Evolutionary conservation across 2,888 invertebrate genomes (phyloP).

Genomic region (Drosophila vallismaia): DNA sequence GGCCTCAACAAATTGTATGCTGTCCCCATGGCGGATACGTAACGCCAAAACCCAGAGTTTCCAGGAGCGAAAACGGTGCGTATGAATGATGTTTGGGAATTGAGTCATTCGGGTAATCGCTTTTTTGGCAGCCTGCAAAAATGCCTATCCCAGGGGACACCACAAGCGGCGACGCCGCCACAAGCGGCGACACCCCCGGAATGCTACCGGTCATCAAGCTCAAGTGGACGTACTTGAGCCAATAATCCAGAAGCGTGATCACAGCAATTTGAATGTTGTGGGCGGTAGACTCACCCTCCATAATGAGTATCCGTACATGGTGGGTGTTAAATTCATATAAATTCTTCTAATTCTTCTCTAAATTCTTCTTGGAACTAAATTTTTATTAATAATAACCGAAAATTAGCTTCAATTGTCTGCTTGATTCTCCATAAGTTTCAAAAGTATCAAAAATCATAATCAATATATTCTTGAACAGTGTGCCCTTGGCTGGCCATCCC

Average conservation of each 20-base stretch:
- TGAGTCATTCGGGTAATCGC: background rate
- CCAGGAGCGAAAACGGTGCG: slow-evolving; percentile 30
- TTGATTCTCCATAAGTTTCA: no score
- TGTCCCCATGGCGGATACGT: slow-evolving; percentile 50
- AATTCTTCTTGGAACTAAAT: background rate
- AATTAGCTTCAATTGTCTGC: background rate
- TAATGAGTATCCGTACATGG: slow-evolving; percentile 43
- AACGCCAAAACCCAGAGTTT: slow-evolving; percentile 1
- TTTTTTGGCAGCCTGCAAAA: slow-evolving; percentile 13
- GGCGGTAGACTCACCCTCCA: slow-evolving; percentile 32
- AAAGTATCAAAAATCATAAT: background rate
- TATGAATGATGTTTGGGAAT: background rate
- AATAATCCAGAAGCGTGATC: slow-evolving; percentile 23
- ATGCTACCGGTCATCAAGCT: background rate
- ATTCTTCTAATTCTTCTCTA: background rate
- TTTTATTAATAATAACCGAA: background rate
- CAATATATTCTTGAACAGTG: slow-evolving; percentile 14
- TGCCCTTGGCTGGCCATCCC: slow-evolving; percentile 42
- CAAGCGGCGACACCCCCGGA: slow-evolving; percentile 22
- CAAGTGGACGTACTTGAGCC: slow-evolving; percentile 34
- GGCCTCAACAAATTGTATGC: slow-evolving; percentile 39
- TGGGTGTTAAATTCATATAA: background rate
- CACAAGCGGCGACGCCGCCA: slow-evolving; percentile 28
- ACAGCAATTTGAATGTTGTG: slow-evolving; percentile 12
- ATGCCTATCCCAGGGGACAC: slow-evolving; percentile 17